Conservation (phyloP, 2,888 invertebrate genomes). For the Chironomus tentans region DNA sequence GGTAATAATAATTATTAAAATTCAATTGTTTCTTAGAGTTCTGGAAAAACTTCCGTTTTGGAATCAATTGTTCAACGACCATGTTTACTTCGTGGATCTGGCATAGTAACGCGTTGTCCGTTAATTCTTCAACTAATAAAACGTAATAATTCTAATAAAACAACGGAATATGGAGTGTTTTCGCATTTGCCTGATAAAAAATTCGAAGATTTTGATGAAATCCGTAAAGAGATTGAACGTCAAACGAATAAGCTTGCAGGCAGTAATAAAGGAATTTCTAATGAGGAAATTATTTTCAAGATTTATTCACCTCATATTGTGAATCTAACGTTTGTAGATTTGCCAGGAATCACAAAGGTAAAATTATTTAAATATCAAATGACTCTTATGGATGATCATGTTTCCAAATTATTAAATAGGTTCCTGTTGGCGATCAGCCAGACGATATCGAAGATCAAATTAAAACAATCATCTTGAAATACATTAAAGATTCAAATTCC, state of each 20-base stretch:
- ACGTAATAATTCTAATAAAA: too few relatives aligned
- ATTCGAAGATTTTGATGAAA: conserved; percentile 79
- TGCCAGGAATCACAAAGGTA: too few relatives aligned
- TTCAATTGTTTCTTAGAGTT: conserved; percentile 63
- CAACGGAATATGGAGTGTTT: conserved; percentile 83
- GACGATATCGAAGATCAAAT: conserved; percentile 95
- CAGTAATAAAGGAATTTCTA: conserved; percentile 93
- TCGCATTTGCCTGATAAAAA: conserved; percentile 75
- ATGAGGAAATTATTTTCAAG: conserved; percentile 91
- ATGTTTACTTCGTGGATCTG: conserved; percentile 93
- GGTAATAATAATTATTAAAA: too few relatives aligned
- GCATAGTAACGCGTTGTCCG: conserved; percentile 94
- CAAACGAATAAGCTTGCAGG: conserved; percentile 99
- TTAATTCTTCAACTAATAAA: conserved; percentile 88
- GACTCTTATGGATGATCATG: too few relatives aligned
- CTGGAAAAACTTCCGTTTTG: conserved; percentile 98
- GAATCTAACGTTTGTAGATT: conserved; percentile 81
- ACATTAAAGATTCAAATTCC: conserved; percentile 93
- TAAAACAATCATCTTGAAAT: conserved; percentile 73
- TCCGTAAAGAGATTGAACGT: conserved; percentile 82
- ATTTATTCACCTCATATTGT: conserved; percentile 91
- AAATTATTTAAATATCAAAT: too few relatives aligned
- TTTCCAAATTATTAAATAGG: too few relatives aligned
- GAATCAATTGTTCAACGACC: conserved; percentile 96
- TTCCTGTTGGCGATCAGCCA: conserved; percentile 98